Base-by-base conservation (phyloP, 2,888 invertebrate genomes). In the Pyrrhosoma nymphula region DNA sequence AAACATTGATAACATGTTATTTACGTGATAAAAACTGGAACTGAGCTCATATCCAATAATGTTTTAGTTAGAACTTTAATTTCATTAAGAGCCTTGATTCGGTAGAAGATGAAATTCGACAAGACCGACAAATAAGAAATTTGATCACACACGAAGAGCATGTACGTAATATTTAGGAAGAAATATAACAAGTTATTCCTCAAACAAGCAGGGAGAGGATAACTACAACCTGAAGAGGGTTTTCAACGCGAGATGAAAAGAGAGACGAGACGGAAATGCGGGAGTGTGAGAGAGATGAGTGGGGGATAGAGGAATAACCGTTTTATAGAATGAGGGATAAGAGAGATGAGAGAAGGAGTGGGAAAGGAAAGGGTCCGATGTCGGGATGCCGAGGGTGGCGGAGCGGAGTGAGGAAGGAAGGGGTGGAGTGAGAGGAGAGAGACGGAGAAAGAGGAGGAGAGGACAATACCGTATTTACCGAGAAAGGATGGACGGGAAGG, bases 401-500 rank as follows among this genome's bases (percentile, higher is more conserved):
- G n/a, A n/a, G n/a, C 23, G 23, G 89, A 60, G 60, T 3, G n/a
- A 89, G 82, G 89, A 89, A 55, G 56, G 88, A 88, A 88, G 88
- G 39, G 88, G 23, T 0, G 18, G 26, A 69, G 26, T 3, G 47
- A 35, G 39, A 20, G 47, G 18, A 10, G 39, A 88, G 89, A 56
- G 56, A 55, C n/a, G 89, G 56, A 47, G 26, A 20, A n/a, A 90
- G 90, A 47, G 56, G 23, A 30, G 18, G 63, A 63, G 69, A 55
- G 23, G 14, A 93, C 63, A 39, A 55, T 63, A 93, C 55, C 63
- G 60, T 63, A 39, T 91, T 60, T 93, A 75, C 39, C 63, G 69
- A 55, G n/a, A 69, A 30, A 63, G 91, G 63, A n/a, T 26, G 63
- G 91, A 60, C 63, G 39, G 63, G 91, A 69, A 93, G 93, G 93